Percentiles rank a stretch among this genome's conserved stretches.
These are phyloP conservation scores for Melanocharis versteri DNA, from an alignment of 2,113 vertebrate genomes.

Conservation along the genomic window DNA sequence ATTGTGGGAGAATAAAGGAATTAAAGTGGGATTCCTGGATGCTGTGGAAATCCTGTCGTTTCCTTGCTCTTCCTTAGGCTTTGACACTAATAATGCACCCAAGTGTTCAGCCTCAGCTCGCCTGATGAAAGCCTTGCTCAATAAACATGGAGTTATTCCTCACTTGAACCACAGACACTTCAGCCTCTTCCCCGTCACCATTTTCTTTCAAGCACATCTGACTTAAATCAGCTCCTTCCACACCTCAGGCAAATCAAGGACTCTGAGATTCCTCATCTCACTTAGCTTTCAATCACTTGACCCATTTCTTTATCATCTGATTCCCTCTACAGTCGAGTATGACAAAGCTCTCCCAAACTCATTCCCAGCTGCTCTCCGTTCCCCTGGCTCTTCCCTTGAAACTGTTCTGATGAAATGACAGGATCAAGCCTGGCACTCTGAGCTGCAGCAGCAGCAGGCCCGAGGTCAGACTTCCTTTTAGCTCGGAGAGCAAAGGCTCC, in stretches of 20 bases:
- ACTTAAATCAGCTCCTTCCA: slow-evolving; percentile 17
- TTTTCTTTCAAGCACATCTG: neutral
- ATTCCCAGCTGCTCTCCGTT: neutral
- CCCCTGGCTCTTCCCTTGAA: neutral
- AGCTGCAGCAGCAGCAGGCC: neutral
- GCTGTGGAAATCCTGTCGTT: neutral
- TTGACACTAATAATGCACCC: neutral
- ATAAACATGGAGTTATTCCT: neutral
- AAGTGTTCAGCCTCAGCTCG: neutral
- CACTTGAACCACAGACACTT: neutral
- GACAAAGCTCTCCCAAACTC: slow-evolving; percentile 12
- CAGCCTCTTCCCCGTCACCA: neutral
- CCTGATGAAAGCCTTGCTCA: neutral
- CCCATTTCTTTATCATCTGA: slow-evolving; percentile 13
- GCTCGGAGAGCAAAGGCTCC: slow-evolving; percentile 9
- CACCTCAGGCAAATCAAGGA: slow-evolving; percentile 9
- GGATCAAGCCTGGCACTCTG: neutral
- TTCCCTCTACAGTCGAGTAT: neutral
- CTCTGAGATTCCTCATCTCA: neutral
- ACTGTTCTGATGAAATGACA: neutral
- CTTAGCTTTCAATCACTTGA: slow-evolving; percentile 22
- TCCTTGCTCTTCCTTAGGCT: neutral
- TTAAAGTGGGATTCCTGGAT: neutral
- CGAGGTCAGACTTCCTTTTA: neutral
- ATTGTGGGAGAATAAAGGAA: neutral